Evolutionary conservation across 2,888 invertebrate species (phyloP), one percentile per base, ranked within the genome.

Genomic region (Exocentrus adspersus): DNA sequence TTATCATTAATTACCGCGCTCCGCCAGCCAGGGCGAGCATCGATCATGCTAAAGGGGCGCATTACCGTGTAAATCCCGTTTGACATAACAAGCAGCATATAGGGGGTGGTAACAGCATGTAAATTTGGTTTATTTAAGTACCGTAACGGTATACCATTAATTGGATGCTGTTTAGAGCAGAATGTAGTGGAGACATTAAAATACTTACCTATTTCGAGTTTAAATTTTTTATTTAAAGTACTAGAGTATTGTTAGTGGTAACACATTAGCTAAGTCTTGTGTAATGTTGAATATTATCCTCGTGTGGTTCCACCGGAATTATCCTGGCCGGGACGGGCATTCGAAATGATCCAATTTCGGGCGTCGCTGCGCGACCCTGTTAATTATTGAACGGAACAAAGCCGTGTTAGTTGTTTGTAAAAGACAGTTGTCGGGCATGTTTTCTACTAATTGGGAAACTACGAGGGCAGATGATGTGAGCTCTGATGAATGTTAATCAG

Each of bases 111-210:
- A 52, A 52, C 51, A 43, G 16, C 54, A 43, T 54, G 54, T 54
- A 43, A 42, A 43, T 28, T 19, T 14, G 43, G 43, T 17, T 54
- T 54, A 54, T 54, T 54, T 54, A 43, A 54, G 28, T 43, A 28
- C 16, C 14, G 30, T 42, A 54, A n/a, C n/a, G n/a, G n/a, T n/a
- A n/a, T n/a, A n/a, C n/a, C n/a, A n/a, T n/a, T n/a, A n/a, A n/a
- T n/a, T n/a, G n/a, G n/a, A n/a, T n/a, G n/a, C n/a, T n/a, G n/a
- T n/a, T n/a, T n/a, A n/a, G n/a, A n/a, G n/a, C n/a, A n/a, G n/a
- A n/a, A n/a, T n/a, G n/a, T n/a, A n/a, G n/a, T n/a, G n/a, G n/a
- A n/a, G n/a, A n/a, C n/a, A n/a, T n/a, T n/a, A n/a, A n/a, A n/a
- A n/a, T n/a, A n/a, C n/a, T n/a, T n/a, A n/a, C n/a, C n/a, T n/a